Base-by-base conservation (phyloP, 2,113 vertebrate genomes). In the Phocoena sinus region DNA sequence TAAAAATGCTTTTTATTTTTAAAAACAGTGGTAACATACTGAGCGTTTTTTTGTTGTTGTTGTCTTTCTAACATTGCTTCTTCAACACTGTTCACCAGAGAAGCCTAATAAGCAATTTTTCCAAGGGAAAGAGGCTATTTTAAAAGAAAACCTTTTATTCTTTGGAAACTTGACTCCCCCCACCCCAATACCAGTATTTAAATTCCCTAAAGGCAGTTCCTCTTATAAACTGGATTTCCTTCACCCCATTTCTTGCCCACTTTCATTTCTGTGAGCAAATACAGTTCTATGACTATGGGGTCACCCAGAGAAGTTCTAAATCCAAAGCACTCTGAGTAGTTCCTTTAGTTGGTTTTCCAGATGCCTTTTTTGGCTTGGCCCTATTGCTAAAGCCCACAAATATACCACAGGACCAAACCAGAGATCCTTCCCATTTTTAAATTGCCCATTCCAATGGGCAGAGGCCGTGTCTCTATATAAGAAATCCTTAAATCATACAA, bases 1-100 rank as follows among this genome's bases (percentile, higher is more conserved):
- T 65, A n/a, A 68, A 92, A 63, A 91, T 23, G 62, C 13, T 56
- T 89, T 95, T 92, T 70, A 81, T 63, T 85, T 94, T 94, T 63
- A 81, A 86, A 91, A 93, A 76, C 58, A 73, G 8, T 63, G 8
- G 25, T 33, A 92, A 80, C 44, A 85, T 70, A 62, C 6, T 93
- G 23, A 80, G 28, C 3, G 2, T 47, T 76, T 93, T 62, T 25
- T 9, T 14, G 2, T 31, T 10, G 31, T 65, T 65, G 12, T 31
- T 12, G 28, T 31, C 63, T 65, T 31, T 65, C 28, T 65, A 62
- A 62, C 60, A 25, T 62, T 26, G 23, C 60, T 62, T 62, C 60
- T 62, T 62, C 68, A 47, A 31, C 82, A 38, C 28, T 74, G 3
- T 62, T 62, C 60, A 62, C 36, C 82, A 67, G 23, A 67, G 50